phyloP scores from a whole-genome alignment of 2,113 vertebrate genomes.

The Microtus richardsoni region DNA sequence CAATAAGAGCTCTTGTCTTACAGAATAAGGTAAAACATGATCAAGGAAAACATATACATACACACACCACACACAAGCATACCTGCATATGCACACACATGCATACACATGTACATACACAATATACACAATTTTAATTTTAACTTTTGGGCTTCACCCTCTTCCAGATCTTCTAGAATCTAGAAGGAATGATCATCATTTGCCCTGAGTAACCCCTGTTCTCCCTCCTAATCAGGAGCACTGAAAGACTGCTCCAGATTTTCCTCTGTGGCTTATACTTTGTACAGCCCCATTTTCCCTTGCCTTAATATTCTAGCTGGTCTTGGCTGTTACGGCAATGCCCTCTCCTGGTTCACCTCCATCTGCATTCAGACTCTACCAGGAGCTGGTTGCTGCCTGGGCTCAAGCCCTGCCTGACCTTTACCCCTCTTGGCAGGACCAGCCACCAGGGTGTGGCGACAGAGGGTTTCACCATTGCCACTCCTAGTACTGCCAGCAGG shows the following conservation, averaged over 20 bases:
- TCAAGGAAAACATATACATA: neutral
- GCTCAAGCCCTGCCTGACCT: slow-evolving; percentile 46
- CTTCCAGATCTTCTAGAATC: neutral
- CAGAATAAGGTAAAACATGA: neutral
- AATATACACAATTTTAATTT: neutral
- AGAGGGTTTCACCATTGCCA: slow-evolving; percentile 25
- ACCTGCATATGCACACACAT: neutral
- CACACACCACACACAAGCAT: neutral
- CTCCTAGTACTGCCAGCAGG: neutral
- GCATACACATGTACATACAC: neutral
- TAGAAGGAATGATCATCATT: neutral
- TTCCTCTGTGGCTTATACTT: neutral
- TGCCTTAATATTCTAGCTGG: slow-evolving; percentile 2
- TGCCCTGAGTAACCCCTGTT: neutral
- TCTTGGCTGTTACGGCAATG: neutral
- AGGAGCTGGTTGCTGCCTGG: slow-evolving; percentile 35
- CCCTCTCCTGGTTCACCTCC: slow-evolving; percentile 42
- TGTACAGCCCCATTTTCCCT: neutral
- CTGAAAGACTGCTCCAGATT: neutral
- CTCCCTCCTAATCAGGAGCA: neutral
- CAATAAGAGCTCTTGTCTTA: neutral
- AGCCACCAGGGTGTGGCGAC: slow-evolving; percentile 32
- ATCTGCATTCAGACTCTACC: slow-evolving; percentile 33
- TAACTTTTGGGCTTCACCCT: neutral
- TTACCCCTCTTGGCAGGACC: slow-evolving; percentile 61